Base-by-base conservation (phyloP, 2,888 invertebrate species). In the Platycheirus rosarum region DNA sequence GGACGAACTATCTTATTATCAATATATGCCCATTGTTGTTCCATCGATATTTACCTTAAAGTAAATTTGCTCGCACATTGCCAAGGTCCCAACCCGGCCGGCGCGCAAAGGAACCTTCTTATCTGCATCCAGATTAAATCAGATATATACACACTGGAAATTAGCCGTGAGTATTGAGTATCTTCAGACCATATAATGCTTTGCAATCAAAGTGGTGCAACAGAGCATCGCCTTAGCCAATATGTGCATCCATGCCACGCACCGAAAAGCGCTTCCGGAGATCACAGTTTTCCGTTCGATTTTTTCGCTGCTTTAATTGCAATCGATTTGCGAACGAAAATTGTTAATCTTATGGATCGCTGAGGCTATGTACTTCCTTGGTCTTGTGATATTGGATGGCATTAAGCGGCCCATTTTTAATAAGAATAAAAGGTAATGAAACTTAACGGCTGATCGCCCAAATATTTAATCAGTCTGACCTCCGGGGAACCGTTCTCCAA, bases 391-490 rank as follows among this genome's bases (percentile, higher is more conserved):
- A 44, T 29, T 8, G 42, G n/a, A 8, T 1, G 6, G 42, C 42
- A 42, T 60, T 60, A 26, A 26, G 40, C 44, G 44, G 60, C 2
- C 26, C 14, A 18, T 29, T 29, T 60, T 65, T 53, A 49, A 46
- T 49, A 63, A 42, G 57, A 53, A 35, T 84, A n/a, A 85, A 85
- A 85, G 84, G 85, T 86, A 85, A 87, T 86, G 57, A 85, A 89
- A 89, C 86, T 89, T 89, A 89, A 89, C 89, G 90, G 89, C 89
- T 89, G 89, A 89, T 89, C 89, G 89, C 89, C 88, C 89, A 89
- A 88, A 89, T 88, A 88, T 88, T 89, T 89, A 89, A 89, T 89
- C 89, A 89, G 88, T 88, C 88, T 88, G 87, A 62, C 80, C 76
- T 66, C 65, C 76, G 60, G 80, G 65, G 66, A 76, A 62, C 35